Base-by-base conservation (phyloP, 2,797 vertebrate genomes). In the Dryobates pubescens region DNA sequence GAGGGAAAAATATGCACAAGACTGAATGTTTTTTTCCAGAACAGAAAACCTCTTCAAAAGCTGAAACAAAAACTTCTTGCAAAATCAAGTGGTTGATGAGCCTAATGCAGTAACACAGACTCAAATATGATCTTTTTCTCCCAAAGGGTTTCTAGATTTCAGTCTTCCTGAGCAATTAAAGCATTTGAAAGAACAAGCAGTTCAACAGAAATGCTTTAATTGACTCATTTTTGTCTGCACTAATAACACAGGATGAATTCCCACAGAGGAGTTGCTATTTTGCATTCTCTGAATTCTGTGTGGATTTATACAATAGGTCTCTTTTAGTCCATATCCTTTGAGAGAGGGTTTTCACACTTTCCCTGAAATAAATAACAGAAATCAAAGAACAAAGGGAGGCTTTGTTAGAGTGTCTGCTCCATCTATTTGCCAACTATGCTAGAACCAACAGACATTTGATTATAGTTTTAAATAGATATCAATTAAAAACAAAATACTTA, bases 291-390 rank as follows among this genome's bases (percentile, higher is more conserved):
- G 89, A 83, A 89, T 93, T 96, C 90, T 91, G 38, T 29, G 17
- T 82, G 78, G 71, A 90, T 80, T 93, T 84, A 93, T 69, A 96
- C 93, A 96, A 95, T 88, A 79, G 92, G n/a, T 65, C 85, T 69
- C 91, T 95, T 89, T 88, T 77, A 94, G 56, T 30, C 68, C 51
- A 11, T 41, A 88, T 32, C 61, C 82, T 93, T 71, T 94, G 54
- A 84, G 53, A 87, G 73, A 58, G 18, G 64, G 64, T 88, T 95
- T 88, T 95, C 92, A 95, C 64, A 91, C 80, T 94, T 86, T 43
- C 74, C 63, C 56, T 7, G 2, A 65, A 77, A 89, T 71, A 88
- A 89, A 82, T 56, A 23, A 71, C 15, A 94, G 82, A 76, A 93
- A 83, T 77, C 77, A 80, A 90, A 82, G 73, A 92, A 89, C 1